Evolutionary conservation across 2,888 invertebrate genomes (phyloP).

Genomic region (Alviniconcha strummeri): DNA sequence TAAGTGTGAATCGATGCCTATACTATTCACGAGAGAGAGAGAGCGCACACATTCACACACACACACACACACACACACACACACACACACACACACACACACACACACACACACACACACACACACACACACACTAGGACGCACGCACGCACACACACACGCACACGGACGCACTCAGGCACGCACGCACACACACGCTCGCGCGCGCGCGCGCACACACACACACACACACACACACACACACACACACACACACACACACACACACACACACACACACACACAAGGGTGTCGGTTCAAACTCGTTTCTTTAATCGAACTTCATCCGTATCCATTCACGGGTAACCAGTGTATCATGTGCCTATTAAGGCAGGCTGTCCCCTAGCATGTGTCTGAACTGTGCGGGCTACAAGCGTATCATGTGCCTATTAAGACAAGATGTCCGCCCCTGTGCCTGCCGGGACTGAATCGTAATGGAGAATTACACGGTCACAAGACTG

Average conservation of each 20-base stretch:
- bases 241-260: slow-evolving; percentile 4
- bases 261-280: not conserved
- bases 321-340: too few relatives aligned
- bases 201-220: not conserved
- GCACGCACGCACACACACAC: not conserved
- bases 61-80: slow-evolving; percentile 24
- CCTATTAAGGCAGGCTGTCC: too few relatives aligned
- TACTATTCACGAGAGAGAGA: too few relatives aligned
- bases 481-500: too few relatives aligned
- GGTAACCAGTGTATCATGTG: too few relatives aligned
- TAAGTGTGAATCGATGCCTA: too few relatives aligned
- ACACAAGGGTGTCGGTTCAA: not conserved
- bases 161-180: not conserved
- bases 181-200: slow-evolving; percentile 5
- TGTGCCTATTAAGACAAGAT: too few relatives aligned
- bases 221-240: not conserved
- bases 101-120: slow-evolving; percentile 10
- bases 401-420: too few relatives aligned
- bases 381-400: too few relatives aligned
- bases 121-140: not conserved
- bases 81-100: slow-evolving; percentile 15
- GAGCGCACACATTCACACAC: not conserved
- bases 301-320: not conserved
- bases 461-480: too few relatives aligned
- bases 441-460: too few relatives aligned